Evolutionary conservation across 2,888 invertebrate species (phyloP).

Genomic region (Lymantria dispar): DNA sequence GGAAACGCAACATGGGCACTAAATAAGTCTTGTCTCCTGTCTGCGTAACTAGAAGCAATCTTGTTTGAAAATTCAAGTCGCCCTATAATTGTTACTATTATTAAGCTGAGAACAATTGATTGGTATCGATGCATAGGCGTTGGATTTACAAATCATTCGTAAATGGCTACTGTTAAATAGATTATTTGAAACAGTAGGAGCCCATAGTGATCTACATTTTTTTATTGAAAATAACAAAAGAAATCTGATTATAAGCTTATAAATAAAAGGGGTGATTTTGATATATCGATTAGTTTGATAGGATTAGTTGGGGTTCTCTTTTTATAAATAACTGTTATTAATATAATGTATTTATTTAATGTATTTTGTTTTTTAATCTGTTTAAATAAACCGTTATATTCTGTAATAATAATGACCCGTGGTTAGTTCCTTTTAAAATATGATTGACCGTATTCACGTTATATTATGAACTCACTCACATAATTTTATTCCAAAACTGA

Average conservation of each 20-base stretch:
- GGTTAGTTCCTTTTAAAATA: slow-evolving; percentile 6
- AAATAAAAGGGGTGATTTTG: slow-evolving; percentile 49
- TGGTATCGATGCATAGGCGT: background rate
- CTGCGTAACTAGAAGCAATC: slow-evolving; percentile 62
- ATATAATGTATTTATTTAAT: slow-evolving; percentile 5
- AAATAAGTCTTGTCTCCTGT: slow-evolving; percentile 76
- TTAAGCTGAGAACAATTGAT: background rate
- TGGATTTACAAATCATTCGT: background rate
- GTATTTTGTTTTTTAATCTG: slow-evolving; percentile 18
- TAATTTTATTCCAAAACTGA: slow-evolving; percentile 40
- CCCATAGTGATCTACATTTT: background rate
- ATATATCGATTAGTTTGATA: slow-evolving; percentile 37
- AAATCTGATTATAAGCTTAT: slow-evolving; percentile 22
- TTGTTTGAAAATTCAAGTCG: slow-evolving; percentile 49
- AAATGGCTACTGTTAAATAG: background rate
- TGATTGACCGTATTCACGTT: slow-evolving; percentile 13
- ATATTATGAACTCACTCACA: slow-evolving; percentile 7
- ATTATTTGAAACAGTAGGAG: background rate
- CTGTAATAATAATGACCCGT: slow-evolving; percentile 13
- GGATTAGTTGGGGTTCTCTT: slow-evolving; percentile 27
- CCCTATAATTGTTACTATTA: slow-evolving; percentile 39
- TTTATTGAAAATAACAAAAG: slow-evolving; percentile 10
- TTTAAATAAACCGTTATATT: slow-evolving; percentile 18
- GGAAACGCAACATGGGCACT: slow-evolving; percentile 77
- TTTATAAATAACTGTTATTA: slow-evolving; percentile 12